These are phyloP conservation scores for Aleiodes alternator DNA, from an alignment of 2,888 invertebrate genomes.

Conservation along the genomic window DNA sequence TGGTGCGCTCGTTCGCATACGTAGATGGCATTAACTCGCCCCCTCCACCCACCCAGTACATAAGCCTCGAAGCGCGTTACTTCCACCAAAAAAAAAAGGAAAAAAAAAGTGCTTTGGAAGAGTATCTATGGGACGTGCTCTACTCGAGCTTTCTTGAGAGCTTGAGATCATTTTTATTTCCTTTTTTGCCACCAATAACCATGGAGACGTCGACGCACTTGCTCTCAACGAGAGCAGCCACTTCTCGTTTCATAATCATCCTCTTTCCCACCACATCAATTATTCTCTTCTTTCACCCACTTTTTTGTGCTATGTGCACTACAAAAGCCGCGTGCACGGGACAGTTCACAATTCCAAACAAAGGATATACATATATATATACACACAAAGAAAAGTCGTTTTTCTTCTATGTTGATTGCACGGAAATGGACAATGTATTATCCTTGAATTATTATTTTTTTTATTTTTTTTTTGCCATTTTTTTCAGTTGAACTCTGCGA, in stretches of 20 bases:
- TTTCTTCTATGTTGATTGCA: not conserved
- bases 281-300: too few relatives aligned
- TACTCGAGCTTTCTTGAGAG: not conserved
- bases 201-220: not conserved
- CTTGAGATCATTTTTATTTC: not conserved
- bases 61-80: not conserved
- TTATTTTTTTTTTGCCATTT: too few relatives aligned
- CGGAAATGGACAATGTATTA: constrained; percentile 7
- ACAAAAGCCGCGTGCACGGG: too few relatives aligned
- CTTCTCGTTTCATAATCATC: too few relatives aligned
- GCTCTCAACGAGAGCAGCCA: too few relatives aligned
- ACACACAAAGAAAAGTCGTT: not conserved
- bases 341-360: not conserved
- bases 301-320: too few relatives aligned
- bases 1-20: constrained; percentile 37
- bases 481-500: not conserved
- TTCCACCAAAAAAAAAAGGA: not conserved
- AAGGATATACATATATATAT: not conserved
- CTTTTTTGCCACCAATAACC: not conserved
- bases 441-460: constrained; percentile 6
- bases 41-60: not conserved
- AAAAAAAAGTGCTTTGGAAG: not conserved
- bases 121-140: constrained; percentile 28
- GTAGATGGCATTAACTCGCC: constrained; percentile 35
- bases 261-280: too few relatives aligned